Base-by-base conservation (phyloP, 2,113 vertebrate genomes). In the Apodemus speciosus region DNA sequence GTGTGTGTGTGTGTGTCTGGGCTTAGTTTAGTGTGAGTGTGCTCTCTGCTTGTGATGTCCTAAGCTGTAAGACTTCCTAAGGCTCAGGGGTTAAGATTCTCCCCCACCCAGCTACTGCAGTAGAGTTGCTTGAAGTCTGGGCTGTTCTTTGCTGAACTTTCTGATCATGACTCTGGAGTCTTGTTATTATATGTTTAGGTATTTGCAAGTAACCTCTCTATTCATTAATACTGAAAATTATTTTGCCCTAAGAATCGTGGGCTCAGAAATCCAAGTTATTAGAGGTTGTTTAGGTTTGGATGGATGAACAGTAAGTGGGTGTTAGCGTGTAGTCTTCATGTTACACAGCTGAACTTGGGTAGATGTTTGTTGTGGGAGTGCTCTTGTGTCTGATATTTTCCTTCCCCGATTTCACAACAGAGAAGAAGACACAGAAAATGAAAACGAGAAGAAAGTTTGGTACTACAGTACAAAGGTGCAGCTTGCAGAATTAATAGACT, bases 381-480 rank as follows among this genome's bases (percentile, higher is more conserved):
- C 4, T 4, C 1, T 88, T 85, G 21, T 86, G 43, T 92, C 75
- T 96, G 90, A 96, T 25, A 23, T 91, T 15, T 81, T 53, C 25
- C 69, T 43, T n/a, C 46, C 6, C 72, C 27, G 85, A 18, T 81
- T 95, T 90, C 90, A 95, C 68, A 97, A 89, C 96, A 99, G 99
- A 81, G 99, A 99, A 97, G 99, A 99, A 97, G 99, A 99, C 40
- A 99, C 98, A 71, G 99, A 99, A 96, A 98, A 99, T 35, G 98
- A 99, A 90, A 98, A 98, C 58, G 98, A 98, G 89, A 99, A 99
- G 97, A 99, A 98, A 97, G 99, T 99, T 97, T 99, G 99, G 99
- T 99, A 99, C 98, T 99, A 99, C 90, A 99, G 99, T 98, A 99
- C 99, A 95, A 99, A 98, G 96, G 97, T 98, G 13, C 99, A 99